Evolutionary conservation across 2,888 invertebrate genomes (phyloP).

Genomic region (Rhamphomyia laevipes): DNA sequence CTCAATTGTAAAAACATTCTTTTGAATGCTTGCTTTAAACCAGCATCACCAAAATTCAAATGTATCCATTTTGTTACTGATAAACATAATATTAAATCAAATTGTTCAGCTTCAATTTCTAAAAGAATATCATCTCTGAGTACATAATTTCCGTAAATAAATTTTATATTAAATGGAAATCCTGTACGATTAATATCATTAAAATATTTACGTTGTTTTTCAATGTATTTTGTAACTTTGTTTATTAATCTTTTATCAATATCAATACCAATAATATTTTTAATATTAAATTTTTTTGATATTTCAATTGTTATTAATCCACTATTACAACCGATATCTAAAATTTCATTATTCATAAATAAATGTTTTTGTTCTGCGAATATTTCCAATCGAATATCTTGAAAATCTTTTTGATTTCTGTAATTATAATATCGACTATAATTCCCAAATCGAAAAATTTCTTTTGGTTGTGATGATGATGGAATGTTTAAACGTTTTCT

Average conservation of each 20-base stretch:
- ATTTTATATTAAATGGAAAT: constrained; percentile 66
- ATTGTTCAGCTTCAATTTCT: constrained; percentile 60
- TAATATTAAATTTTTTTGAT: constrained; percentile 57
- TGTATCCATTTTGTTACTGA: constrained; percentile 89
- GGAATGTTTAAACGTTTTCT: constrained; percentile 19
- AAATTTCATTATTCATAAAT: constrained; percentile 59
- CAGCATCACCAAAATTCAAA: constrained; percentile 76
- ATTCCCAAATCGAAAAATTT: constrained; percentile 30
- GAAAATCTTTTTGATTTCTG: constrained; percentile 52
- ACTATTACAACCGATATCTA: constrained; percentile 84
- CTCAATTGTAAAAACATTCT: constrained; percentile 64
- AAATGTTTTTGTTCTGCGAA: constrained; percentile 51
- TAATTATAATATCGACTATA: constrained; percentile 66
- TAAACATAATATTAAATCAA: constrained; percentile 71
- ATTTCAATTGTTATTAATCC: constrained; percentile 69
- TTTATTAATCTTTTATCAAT: constrained; percentile 65
- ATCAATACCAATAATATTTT: constrained; percentile 66
- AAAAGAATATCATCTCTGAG: constrained; percentile 60
- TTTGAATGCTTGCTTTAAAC: constrained; percentile 67
- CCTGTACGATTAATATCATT: constrained; percentile 29
- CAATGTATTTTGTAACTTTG: constrained; percentile 19
- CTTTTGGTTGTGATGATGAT: constrained; percentile 10
- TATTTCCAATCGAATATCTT: constrained; percentile 56
- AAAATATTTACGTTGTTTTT: constrained; percentile 9
- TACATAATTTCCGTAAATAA: constrained; percentile 72